Evolutionary conservation across 2,888 invertebrate genomes (phyloP).

Genomic region (Drosophila nigritarsus): DNA sequence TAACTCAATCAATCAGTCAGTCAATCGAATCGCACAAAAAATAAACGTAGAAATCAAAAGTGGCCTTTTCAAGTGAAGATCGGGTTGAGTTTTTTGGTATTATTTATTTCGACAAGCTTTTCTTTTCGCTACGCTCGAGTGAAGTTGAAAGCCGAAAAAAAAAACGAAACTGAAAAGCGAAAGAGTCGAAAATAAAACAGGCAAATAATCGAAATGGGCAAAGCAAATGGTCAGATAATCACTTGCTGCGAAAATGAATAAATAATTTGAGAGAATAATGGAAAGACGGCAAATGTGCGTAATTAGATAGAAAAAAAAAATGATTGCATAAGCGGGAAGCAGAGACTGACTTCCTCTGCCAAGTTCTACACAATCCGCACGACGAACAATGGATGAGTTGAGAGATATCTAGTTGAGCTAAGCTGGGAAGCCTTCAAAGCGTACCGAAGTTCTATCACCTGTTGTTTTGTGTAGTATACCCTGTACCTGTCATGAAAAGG

Average conservation of each 20-base stretch:
- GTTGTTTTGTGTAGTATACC: neutral
- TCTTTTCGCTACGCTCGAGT: conserved; percentile 52
- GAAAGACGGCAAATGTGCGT: conserved; percentile 29
- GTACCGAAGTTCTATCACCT: conserved; percentile 27
- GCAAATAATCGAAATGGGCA: conserved; percentile 39
- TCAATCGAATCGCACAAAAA: conserved; percentile 37
- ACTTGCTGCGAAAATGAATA: conserved; percentile 45
- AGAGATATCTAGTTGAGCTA: neutral
- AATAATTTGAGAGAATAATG: conserved; percentile 39
- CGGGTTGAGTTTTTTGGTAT: conserved; percentile 8
- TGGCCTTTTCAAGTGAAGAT: conserved; percentile 33
- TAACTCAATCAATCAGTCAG: conserved; percentile 32
- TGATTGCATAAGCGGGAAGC: conserved; percentile 19
- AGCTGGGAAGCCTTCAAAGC: conserved; percentile 2
- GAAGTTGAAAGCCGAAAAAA: conserved; percentile 39
- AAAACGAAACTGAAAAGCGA: conserved; percentile 44
- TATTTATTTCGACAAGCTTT: conserved; percentile 30
- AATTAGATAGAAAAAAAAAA: conserved; percentile 38
- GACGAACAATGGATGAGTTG: conserved; percentile 17
- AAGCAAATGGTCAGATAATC: conserved; percentile 39
- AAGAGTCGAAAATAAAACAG: conserved; percentile 11
- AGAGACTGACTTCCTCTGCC: conserved; percentile 12
- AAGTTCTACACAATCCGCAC: conserved; percentile 1
- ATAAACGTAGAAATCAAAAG: conserved; percentile 52
- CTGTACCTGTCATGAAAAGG: neutral